Percentiles rank a stretch among this genome's conserved stretches.
phyloP scores from a whole-genome alignment of 2,797 vertebrate genomes.

The Crocodylus rhombifer region DNA sequence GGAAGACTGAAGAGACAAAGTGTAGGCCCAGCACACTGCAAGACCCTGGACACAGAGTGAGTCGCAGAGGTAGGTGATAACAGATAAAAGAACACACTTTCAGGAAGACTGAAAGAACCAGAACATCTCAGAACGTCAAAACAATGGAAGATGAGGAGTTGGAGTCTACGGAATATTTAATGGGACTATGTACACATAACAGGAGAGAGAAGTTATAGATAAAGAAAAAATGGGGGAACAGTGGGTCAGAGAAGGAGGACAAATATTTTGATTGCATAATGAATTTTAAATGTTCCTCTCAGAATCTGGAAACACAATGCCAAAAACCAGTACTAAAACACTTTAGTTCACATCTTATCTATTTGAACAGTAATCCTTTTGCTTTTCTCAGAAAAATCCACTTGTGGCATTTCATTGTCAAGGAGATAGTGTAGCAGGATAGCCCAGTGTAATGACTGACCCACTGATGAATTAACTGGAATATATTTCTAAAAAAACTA shows the following conservation, averaged over 20 bases:
- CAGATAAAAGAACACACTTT: background rate
- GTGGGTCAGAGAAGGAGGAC: background rate
- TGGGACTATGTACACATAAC: too few relatives aligned
- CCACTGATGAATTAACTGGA: background rate
- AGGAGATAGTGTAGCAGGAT: background rate
- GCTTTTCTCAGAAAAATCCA: too few relatives aligned
- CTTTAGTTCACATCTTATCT: background rate
- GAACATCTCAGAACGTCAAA: background rate
- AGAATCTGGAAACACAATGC: background rate
- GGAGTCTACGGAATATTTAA: background rate
- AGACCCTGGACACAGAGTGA: background rate
- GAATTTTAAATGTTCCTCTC: background rate
- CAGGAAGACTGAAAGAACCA: background rate
- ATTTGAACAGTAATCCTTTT: slow-evolving; percentile 51
- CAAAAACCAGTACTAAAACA: slow-evolving; percentile 26
- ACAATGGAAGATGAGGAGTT: background rate
- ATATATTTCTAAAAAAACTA: background rate
- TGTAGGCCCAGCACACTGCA: background rate
- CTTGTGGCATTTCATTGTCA: background rate
- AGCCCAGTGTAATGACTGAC: background rate
- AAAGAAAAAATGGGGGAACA: background rate
- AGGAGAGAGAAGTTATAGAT: background rate
- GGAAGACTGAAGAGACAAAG: background rate
- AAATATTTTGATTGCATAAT: background rate
- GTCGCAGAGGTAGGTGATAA: background rate